phyloP scores from a whole-genome alignment of 1,140 invertebrate genomes.

The Philopotamus ludificatus region DNA sequence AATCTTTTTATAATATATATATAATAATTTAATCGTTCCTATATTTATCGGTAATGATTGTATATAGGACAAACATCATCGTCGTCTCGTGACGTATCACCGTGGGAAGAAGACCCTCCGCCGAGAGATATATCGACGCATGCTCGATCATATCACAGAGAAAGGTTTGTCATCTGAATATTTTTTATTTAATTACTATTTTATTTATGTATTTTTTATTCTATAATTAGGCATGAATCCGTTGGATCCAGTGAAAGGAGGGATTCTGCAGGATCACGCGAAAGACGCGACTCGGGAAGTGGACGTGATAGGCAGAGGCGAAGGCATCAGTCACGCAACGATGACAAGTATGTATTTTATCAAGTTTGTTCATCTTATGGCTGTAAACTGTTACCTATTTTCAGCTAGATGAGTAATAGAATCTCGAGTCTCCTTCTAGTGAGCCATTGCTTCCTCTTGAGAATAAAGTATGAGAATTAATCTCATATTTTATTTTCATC shows the following conservation, averaged over 20 bases:
- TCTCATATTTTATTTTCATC: too few relatives aligned
- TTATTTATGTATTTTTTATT: background rate
- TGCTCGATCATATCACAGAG: constrained; percentile 38
- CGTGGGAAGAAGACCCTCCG: constrained; percentile 67
- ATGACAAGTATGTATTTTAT: constrained; percentile 50
- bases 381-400: too few relatives aligned
- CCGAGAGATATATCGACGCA: constrained; percentile 32
- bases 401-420: too few relatives aligned
- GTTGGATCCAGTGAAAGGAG: constrained; percentile 54
- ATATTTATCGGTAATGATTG: constrained; percentile 19
- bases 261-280: constrained; percentile 53
- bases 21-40: background rate
- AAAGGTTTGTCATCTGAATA: constrained; percentile 24
- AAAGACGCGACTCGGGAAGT: constrained; percentile 51
- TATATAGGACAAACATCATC: constrained; percentile 61
- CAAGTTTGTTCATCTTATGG: constrained; percentile 3
- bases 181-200: background rate
- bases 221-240: constrained; percentile 49
- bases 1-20: constrained; percentile 9
- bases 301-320: constrained; percentile 50
- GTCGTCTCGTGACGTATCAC: constrained; percentile 67
- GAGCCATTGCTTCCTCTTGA: background rate
- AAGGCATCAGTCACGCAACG: constrained; percentile 49
- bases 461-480: too few relatives aligned
- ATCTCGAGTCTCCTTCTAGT: too few relatives aligned